Evolutionary conservation across 2,888 invertebrate species (phyloP), one percentile per base, ranked within the genome.

Genomic region (Tanaodytes sp.): DNA sequence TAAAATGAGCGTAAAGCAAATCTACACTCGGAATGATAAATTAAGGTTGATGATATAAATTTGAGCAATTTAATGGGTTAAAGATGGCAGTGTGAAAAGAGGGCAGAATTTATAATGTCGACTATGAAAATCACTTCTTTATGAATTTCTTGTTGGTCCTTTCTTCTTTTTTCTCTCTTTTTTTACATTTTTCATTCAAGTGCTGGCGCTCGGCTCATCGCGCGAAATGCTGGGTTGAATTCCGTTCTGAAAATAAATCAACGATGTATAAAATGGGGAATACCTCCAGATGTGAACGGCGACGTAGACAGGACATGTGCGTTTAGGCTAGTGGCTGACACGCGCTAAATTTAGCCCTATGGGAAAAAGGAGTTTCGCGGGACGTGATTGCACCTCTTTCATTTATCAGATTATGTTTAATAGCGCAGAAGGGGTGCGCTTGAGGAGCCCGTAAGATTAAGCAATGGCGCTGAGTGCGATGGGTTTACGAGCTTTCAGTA

Each of bases 321-420:
- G 79, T 79, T 75, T 76, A 74, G 73, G 71, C 73, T 77, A 74
- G 76, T 72, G 76, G 76, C 75, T 77, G 81, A 78, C 79, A 80
- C 80, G 80, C 73, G 77, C 82, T 83, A 83, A 82, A 81, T 82
- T 82, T 83, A 83, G 82, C 78, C 76, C 80, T 80, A 80, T 83
- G 83, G 82, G 83, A 83, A 83, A 81, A 81, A 76, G 80, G 76
- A 76, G 75, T 76, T 79, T 75, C 63, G 71, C 59, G 62, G 52
- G 68, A 36, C 66, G 65, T 75, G 72, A 73, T 74, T 74, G 64
- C 77, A 70, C 73, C 73, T 75, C 58, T 46, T 52, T 49, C 43
- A 37, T 54, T 59, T 40, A 42, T 51, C 20, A 23, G 27, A 30
- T 43, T 5, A n/a, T 30, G 31, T 55, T 14, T 55, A 30, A 48